These are phyloP conservation scores for Tyto alba DNA, from an alignment of 2,113 vertebrate genomes.

Conservation along the genomic window DNA sequence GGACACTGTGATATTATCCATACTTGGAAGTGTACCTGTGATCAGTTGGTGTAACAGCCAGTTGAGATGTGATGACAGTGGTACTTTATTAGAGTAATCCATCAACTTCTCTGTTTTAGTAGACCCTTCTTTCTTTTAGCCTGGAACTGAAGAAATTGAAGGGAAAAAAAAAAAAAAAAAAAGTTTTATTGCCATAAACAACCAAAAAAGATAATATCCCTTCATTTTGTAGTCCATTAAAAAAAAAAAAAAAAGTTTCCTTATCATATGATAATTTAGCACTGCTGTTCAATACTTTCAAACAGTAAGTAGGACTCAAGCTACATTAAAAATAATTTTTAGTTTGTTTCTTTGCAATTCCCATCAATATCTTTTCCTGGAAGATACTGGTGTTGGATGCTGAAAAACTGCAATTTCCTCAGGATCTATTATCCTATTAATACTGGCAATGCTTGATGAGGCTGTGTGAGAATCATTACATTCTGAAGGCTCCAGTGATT, in stretches of 20 bases:
- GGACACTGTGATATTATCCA: not conserved
- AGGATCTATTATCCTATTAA: not conserved
- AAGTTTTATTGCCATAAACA: not conserved
- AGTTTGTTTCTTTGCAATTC: not conserved
- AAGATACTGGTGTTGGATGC: not conserved
- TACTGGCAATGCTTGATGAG: not conserved
- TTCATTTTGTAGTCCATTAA: not conserved
- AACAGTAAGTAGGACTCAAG: not conserved
- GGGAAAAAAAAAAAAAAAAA: not conserved
- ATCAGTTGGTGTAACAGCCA: not conserved
- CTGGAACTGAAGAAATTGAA: not conserved
- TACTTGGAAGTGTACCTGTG: not conserved
- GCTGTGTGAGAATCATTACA: not conserved
- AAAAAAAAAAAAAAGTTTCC: not conserved
- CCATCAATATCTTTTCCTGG: not conserved
- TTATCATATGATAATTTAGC: not conserved
- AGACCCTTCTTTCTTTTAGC: not conserved
- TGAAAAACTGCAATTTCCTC: not conserved
- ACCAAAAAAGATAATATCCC: not conserved
- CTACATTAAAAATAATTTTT: not conserved
- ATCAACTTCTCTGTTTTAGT: not conserved
- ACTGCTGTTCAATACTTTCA: not conserved
- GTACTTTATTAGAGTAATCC: not conserved
- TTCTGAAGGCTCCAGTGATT: constrained; percentile 6
- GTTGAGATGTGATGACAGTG: not conserved